Percentiles rank a stretch among this genome's conserved stretches.
These are phyloP conservation scores for Caretta caretta DNA, from an alignment of 2,113 vertebrate genomes.

Conservation along the genomic window DNA sequence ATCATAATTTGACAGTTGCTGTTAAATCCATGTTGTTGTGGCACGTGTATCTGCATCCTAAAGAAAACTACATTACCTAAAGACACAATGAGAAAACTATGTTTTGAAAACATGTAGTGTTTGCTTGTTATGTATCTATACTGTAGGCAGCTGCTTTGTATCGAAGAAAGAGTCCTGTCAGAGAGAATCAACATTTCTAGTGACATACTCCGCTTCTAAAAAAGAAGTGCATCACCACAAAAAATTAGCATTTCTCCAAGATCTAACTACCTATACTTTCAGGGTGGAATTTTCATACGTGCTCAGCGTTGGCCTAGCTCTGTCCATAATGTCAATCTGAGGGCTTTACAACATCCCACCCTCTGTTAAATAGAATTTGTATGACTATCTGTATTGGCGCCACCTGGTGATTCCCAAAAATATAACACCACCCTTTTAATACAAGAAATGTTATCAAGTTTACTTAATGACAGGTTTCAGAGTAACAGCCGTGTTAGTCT, in stretches of 20 bases:
- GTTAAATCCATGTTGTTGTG: background rate
- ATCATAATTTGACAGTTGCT: slow-evolving; percentile 25
- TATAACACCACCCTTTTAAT: background rate
- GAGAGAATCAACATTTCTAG: background rate
- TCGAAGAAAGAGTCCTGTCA: background rate
- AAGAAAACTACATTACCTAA: background rate
- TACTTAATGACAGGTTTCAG: no score
- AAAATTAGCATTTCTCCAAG: background rate
- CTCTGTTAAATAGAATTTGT: background rate
- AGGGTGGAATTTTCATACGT: background rate
- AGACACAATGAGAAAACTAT: background rate
- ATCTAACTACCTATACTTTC: background rate
- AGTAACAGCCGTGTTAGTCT: no score
- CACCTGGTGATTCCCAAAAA: slow-evolving; percentile 65
- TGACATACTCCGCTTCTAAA: background rate
- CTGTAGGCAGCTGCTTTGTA: background rate
- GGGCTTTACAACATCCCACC: background rate
- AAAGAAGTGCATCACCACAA: background rate
- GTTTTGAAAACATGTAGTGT: background rate
- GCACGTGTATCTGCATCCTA: background rate
- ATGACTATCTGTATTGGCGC: slow-evolving; percentile 41
- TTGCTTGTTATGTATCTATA: background rate
- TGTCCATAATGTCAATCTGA: background rate
- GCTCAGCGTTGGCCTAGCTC: background rate
- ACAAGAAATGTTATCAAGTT: background rate